Evolutionary conservation across 2,113 vertebrate species (phyloP).

Genomic region (Salvelinus namaycush): DNA sequence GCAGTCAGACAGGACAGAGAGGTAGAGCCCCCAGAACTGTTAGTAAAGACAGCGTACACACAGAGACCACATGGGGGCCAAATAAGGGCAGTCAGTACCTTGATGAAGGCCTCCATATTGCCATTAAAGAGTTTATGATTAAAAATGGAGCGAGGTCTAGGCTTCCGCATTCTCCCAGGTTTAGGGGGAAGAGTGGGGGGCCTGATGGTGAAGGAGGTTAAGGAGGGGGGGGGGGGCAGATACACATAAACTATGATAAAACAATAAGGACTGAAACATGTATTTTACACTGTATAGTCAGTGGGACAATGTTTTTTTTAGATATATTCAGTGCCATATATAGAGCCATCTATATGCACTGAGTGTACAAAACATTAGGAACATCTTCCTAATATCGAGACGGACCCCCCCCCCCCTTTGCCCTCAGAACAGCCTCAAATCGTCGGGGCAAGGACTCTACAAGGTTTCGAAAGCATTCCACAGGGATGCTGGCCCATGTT

Average conservation of each 20-base stretch:
- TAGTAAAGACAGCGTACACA: constrained; percentile 70
- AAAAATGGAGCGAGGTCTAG: constrained; percentile 93
- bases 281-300: background rate
- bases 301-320: background rate
- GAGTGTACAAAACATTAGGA: too few species aligned
- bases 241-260: constrained; percentile 72
- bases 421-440: too few species aligned
- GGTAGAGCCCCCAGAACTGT: constrained; percentile 74
- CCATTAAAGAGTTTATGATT: constrained; percentile 96
- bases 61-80: constrained; percentile 58
- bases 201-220: constrained; percentile 69
- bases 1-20: constrained; percentile 42
- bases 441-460: too few species aligned
- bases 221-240: constrained; percentile 75
- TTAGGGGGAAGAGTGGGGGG: constrained; percentile 95
- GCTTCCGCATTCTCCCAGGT: constrained; percentile 94
- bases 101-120: constrained; percentile 96
- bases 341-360: background rate
- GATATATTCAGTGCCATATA: background rate
- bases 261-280: background rate
- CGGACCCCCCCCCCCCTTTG: too few species aligned
- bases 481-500: too few species aligned
- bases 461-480: too few species aligned
- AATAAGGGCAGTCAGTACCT: constrained; percentile 84
- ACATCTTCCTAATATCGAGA: too few species aligned